Evolutionary conservation across 53 echinoderm and acorn worm species (phyloP).

Genomic region (Antedon mediterranea): DNA sequence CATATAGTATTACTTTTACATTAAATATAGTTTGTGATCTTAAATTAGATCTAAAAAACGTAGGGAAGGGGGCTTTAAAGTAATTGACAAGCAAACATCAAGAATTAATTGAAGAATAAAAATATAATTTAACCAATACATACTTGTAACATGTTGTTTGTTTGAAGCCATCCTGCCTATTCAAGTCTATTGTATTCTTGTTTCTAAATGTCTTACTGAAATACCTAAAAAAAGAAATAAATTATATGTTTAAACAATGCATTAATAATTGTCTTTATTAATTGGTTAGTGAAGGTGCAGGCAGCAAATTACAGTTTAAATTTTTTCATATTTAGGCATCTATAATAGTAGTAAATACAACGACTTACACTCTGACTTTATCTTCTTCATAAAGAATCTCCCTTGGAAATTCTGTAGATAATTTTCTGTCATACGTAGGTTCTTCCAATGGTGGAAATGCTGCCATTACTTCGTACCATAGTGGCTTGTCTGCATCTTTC

Average conservation of each 20-base stretch:
- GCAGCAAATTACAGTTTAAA: too few relatives aligned
- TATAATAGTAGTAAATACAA: not conserved
- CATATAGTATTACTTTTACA: too few relatives aligned
- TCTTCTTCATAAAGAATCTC: slow-evolving; percentile 47
- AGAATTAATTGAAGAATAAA: too few relatives aligned
- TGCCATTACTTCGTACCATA: slow-evolving; percentile 87
- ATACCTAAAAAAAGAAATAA: slow-evolving; percentile 28
- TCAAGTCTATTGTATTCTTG: slow-evolving; percentile 36
- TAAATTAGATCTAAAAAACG: too few relatives aligned
- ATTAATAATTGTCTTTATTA: too few relatives aligned
- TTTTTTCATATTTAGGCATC: too few relatives aligned
- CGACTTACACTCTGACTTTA: slow-evolving; percentile 36
- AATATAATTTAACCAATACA: not conserved
- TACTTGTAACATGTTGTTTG: slow-evolving; percentile 67
- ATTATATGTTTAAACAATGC: too few relatives aligned
- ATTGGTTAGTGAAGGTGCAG: too few relatives aligned
- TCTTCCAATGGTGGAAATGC: slow-evolving; percentile 48
- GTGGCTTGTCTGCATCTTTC: slow-evolving; percentile 61
- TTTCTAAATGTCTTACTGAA: slow-evolving; percentile 57
- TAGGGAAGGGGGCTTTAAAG: too few relatives aligned
- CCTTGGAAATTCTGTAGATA: slow-evolving; percentile 11
- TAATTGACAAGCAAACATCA: too few relatives aligned
- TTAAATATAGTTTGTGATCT: too few relatives aligned
- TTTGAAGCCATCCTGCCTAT: slow-evolving; percentile 24
- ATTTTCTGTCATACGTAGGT: slow-evolving; percentile 25